Evolutionary conservation across 2,113 vertebrate genomes (phyloP), one percentile per base, ranked within the genome.

Genomic region (Mormoops blainvillei): DNA sequence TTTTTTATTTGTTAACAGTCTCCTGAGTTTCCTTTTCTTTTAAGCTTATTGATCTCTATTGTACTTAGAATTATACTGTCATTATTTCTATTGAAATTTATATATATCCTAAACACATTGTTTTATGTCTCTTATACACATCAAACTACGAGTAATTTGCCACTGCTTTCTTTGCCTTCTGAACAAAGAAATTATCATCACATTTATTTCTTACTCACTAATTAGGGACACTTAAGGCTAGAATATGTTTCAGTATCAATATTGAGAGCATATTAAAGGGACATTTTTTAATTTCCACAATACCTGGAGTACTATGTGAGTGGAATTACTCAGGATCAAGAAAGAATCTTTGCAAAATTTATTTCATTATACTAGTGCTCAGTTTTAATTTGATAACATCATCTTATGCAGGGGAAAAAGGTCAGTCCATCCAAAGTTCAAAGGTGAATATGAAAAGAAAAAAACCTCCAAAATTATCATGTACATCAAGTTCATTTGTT

Each of bases 401-500:
- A 6, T 87, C 50, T 83, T 77, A 61, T 91, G 11, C 24, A 89
- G 19, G 19, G 7, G 11, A 56, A 77, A 94, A 97, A 96, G n/a
- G 86, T 95, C 41, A 95, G 24, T 28, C 58, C 91, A 26, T 67
- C 61, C 36, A 73, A 93, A 76, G 2, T 13, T 36, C 82, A 76
- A 94, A 85, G 52, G 94, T 82, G 26, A 95, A 96, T 95, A 92
- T 73, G 33, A 87, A 95, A 96, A 92, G 96, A 45, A 89, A 45
- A 95, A 88, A 92, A 83, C 65, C 13, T 80, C 63, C 63, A 78
- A 77, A 97, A 94, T 96, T 92, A 96, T 97, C 28, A 5, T 92
- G n/a, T 83, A 11, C 20, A 87, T 96, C 92, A 95, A 92, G 41
- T 68, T 91, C 96, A 85, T 92, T 45, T 45, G 36, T 82, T 73